Evolutionary conservation across 2,888 invertebrate genomes (phyloP).

Genomic region (Melanophora roralis): DNA sequence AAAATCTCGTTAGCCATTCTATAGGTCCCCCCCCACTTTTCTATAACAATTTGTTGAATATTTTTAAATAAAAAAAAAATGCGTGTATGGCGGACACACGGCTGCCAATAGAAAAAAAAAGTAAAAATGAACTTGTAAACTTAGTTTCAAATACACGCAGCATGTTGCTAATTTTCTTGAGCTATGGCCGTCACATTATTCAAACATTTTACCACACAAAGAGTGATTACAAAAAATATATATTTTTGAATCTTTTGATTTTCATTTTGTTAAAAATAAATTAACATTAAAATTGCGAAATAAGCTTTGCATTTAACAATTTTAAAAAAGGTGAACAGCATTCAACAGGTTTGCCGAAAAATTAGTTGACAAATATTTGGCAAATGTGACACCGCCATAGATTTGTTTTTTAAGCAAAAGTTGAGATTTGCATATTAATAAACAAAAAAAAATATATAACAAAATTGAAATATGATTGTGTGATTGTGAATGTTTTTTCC

Average conservation of each 20-base stretch:
- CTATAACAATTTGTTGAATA: slow-evolving; percentile 33
- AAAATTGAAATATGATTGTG: background rate
- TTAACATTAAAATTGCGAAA: too few species aligned
- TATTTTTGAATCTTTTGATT: too few species aligned
- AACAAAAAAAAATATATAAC: slow-evolving; percentile 15
- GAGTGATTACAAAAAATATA: too few species aligned
- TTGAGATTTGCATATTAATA: slow-evolving; percentile 47
- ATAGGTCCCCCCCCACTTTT: slow-evolving; percentile 21
- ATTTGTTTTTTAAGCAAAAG: slow-evolving; percentile 23
- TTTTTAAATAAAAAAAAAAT: slow-evolving; percentile 41
- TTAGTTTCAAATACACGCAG: background rate
- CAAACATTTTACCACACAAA: too few species aligned
- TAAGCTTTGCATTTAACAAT: too few species aligned
- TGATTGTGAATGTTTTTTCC: slow-evolving; percentile 1
- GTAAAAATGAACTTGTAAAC: background rate
- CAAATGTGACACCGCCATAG: slow-evolving; percentile 2
- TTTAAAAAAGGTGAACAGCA: too few species aligned
- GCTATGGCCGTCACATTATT: too few species aligned
- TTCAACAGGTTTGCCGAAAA: too few species aligned
- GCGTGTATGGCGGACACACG: slow-evolving; percentile 45
- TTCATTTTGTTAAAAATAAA: too few species aligned
- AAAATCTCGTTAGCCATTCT: slow-evolving; percentile 60
- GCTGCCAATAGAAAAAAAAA: slow-evolving; percentile 29
- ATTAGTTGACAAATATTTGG: too few species aligned
- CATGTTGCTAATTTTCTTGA: too few species aligned